Evolutionary conservation across 2,113 vertebrate species (phyloP).

Genomic region (Ceyx melanurus): DNA sequence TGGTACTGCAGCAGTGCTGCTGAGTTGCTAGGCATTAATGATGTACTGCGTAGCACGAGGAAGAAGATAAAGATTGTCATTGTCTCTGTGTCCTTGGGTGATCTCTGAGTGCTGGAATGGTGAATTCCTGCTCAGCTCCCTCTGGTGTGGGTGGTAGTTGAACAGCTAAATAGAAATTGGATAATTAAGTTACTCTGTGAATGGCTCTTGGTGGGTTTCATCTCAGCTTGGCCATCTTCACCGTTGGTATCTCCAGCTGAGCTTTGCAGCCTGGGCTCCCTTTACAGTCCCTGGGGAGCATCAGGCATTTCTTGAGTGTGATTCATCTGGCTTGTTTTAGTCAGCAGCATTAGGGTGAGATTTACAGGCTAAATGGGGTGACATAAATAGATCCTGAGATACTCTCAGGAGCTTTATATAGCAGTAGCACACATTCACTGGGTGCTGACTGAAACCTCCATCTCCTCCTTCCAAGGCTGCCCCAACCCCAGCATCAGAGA

Average conservation of each 20-base stretch:
- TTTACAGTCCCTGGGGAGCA: neutral
- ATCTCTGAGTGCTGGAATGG: neutral
- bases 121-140: neutral
- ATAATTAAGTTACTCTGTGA: neutral
- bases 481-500: neutral
- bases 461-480: neutral
- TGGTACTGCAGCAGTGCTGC: neutral
- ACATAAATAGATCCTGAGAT: conserved; percentile 36
- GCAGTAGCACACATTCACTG: conserved; percentile 10
- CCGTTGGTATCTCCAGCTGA: conserved; percentile 1
- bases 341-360: conserved; percentile 27
- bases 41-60: neutral
- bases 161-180: neutral
- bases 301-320: conserved; percentile 38
- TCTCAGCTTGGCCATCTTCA: neutral
- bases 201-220: neutral
- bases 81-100: neutral
- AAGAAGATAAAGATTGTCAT: neutral
- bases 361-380: conserved; percentile 42
- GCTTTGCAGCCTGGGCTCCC: neutral
- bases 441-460: neutral
- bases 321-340: conserved; percentile 57
- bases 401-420: conserved; percentile 47
- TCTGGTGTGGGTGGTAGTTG: neutral
- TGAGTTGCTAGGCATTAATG: conserved; percentile 8